These are phyloP conservation scores for Sycophila sp. DNA, from an alignment of 1,140 invertebrate species.

Conservation along the genomic window DNA sequence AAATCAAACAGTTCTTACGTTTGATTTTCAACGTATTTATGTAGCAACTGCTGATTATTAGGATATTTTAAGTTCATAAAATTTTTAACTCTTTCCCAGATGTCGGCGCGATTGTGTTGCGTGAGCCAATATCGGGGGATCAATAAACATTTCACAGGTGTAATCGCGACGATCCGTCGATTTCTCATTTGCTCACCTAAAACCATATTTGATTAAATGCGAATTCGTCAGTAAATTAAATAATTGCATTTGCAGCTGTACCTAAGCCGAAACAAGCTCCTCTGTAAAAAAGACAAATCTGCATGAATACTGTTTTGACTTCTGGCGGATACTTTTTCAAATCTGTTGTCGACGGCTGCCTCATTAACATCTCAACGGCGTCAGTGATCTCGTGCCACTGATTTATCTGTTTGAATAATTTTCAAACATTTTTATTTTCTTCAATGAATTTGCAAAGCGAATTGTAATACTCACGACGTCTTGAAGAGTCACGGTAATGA, in stretches of 20 bases:
- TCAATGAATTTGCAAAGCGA: neutral
- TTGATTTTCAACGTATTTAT: conserved; percentile 64
- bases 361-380: conserved; percentile 51
- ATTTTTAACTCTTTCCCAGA: conserved; percentile 71
- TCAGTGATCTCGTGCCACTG: conserved; percentile 59
- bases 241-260: conserved; percentile 47
- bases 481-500: conserved; percentile 52
- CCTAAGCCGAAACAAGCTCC: conserved; percentile 61
- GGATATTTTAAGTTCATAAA: conserved; percentile 72
- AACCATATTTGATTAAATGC: too few species aligned
- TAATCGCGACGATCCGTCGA: conserved; percentile 69
- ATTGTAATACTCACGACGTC: conserved; percentile 51
- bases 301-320: conserved; percentile 57
- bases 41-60: conserved; percentile 46
- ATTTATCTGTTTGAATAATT: conserved; percentile 43
- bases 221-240: too few species aligned
- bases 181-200: conserved; percentile 72
- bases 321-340: conserved; percentile 45
- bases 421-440: neutral
- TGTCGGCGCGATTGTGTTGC: conserved; percentile 71
- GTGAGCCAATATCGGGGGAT: conserved; percentile 72
- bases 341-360: conserved; percentile 47
- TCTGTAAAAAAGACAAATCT: conserved; percentile 54
- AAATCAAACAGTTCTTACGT: conserved; percentile 44
- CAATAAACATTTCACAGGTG: conserved; percentile 68